Base-by-base conservation (phyloP, 2,888 invertebrate genomes). In the Cyclophora punctaria region DNA sequence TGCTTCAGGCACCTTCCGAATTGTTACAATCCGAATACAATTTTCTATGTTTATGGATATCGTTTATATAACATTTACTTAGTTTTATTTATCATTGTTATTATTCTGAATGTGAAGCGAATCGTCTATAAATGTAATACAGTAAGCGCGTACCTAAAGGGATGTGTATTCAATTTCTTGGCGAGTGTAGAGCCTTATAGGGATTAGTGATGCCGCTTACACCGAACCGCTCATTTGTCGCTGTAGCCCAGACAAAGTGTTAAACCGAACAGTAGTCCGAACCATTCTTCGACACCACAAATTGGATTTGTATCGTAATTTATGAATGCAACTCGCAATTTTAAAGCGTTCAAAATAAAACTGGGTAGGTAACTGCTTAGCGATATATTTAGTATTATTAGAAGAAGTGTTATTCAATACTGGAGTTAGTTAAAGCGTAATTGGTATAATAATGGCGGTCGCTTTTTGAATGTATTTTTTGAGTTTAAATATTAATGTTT, bases 401-500 rank as follows among this genome's bases (percentile, higher is more conserved):
- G 53, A 64, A 68, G 68, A 69, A 69, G 64, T 67, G 62, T 57
- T 51, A 51, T 50, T 51, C 62, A 65, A 59, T 60, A 60, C 62
- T 65, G 68, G 62, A 62, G 59, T 57, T 58, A 64, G 67, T 73
- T 71, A 68, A 59, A 69, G 64, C 63, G 70, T 81, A 80, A 83
- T 82, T 80, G 73, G 66, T 70, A 69, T 82, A 80, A 79, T 78
- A 78, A 77, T 78, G 69, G 75, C 73, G 71, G 73, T 70, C 62
- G 67, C 66, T 73, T 80, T 80, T 79, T 63, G 60, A 72, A 69
- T 75, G 72, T 75, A 73, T 75, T 79, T 75, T 78, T 78, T 66
- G 65, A 74, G 75, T 78, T 81, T 77, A 77, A 86, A 83, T 83
- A 79, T 83, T 83, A 85, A 86, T 87, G 82, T 83, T 80, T 85